These are phyloP conservation scores for Streptopelia turtur DNA, from an alignment of 2,797 vertebrate genomes.

Conservation along the genomic window DNA sequence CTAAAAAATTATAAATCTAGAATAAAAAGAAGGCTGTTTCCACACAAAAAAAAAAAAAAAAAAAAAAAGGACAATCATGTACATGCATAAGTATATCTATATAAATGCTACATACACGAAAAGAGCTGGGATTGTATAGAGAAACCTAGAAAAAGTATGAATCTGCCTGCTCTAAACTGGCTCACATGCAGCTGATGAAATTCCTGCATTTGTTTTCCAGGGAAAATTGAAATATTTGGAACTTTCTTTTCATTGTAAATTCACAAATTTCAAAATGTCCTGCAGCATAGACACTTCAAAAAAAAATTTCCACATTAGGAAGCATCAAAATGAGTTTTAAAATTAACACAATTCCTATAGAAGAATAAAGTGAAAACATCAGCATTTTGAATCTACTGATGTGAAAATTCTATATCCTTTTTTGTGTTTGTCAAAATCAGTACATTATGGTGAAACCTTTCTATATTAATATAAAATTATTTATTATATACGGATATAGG, in stretches of 20 bases:
- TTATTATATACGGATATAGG: background rate
- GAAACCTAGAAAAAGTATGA: background rate
- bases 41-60: background rate
- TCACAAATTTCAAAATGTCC: background rate
- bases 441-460: background rate
- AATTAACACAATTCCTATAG: background rate
- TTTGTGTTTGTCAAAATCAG: background rate
- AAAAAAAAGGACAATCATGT: background rate
- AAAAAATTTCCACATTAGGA: background rate
- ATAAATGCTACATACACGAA: background rate
- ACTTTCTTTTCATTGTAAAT: background rate
- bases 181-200: background rate
- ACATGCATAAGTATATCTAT: background rate
- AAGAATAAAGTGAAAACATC: background rate
- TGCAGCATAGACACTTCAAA: background rate
- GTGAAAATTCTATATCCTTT: background rate
- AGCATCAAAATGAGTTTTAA: background rate
- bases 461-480: background rate
- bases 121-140: background rate
- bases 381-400: background rate
- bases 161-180: fast-evolving
- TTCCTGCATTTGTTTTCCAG: background rate
- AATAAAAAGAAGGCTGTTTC: background rate
- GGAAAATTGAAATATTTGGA: background rate
- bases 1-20: background rate